Conservation (phyloP, 2,888 invertebrate genomes). For the Carabus problematicus region DNA sequence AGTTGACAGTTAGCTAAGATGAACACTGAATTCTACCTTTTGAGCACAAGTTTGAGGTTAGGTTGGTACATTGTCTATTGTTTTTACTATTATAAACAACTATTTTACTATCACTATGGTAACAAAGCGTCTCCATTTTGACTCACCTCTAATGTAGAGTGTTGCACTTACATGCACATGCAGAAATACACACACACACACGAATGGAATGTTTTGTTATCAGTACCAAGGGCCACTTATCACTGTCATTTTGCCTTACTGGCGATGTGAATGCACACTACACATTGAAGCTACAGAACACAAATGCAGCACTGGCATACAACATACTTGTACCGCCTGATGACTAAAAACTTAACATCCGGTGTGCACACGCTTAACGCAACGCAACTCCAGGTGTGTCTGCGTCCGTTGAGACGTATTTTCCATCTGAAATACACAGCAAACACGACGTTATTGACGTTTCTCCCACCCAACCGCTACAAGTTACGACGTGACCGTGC, state of each 20-base stretch:
- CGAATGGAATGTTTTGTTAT: neutral
- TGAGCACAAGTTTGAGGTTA: neutral
- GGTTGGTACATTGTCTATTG: neutral
- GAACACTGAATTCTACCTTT: neutral
- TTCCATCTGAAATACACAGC: neutral
- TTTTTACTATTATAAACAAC: slow-evolving; percentile 14
- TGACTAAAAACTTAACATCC: slow-evolving; percentile 19
- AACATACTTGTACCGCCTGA: neutral
- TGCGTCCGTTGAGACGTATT: slow-evolving; percentile 3
- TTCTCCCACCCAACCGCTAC: slow-evolving; percentile 10
- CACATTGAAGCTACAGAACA: neutral
- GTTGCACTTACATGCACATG: too few relatives aligned
- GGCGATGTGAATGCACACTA: neutral
- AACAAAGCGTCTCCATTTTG: slow-evolving; percentile 37
- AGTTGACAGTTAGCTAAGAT: too few relatives aligned
- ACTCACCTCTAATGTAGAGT: slow-evolving; percentile 15
- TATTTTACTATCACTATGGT: slow-evolving; percentile 7
- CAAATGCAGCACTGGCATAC: neutral
- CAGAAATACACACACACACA: slow-evolving; percentile 1
- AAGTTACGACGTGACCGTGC: neutral
- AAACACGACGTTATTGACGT: slow-evolving; percentile 17
- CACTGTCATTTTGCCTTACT: slow-evolving; percentile 3
- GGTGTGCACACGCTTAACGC: neutral
- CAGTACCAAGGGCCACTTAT: slow-evolving; percentile 1
- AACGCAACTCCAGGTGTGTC: slow-evolving; percentile 12